These are phyloP conservation scores for Chelonus formosanus DNA, from an alignment of 2,888 invertebrate genomes.

Conservation along the genomic window DNA sequence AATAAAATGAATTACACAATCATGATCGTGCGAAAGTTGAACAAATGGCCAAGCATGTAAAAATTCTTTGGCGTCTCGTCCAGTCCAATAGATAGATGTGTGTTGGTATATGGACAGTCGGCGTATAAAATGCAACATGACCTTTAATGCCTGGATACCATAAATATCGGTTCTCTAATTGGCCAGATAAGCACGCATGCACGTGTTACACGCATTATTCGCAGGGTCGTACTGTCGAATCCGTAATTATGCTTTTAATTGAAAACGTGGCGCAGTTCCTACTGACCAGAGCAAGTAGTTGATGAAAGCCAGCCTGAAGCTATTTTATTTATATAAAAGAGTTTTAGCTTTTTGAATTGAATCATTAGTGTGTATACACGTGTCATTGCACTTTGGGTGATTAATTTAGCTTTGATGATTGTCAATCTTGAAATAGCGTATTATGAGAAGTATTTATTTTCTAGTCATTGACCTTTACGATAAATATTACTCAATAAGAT, in stretches of 20 bases:
- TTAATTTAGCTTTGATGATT: too few species aligned
- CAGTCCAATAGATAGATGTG: constrained; percentile 1
- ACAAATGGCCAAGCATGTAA: constrained; percentile 11
- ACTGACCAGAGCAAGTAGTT: constrained; percentile 10
- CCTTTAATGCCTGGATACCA: constrained; percentile 50
- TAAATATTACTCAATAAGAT: too few species aligned
- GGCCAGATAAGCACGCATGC: constrained; percentile 48
- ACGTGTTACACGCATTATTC: constrained; percentile 46
- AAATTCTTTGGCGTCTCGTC: constrained; percentile 9
- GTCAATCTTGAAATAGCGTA: too few species aligned
- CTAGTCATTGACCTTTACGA: too few species aligned
- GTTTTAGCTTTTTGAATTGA: too few species aligned
- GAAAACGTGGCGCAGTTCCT: constrained; percentile 48
- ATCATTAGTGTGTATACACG: too few species aligned
- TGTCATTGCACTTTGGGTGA: too few species aligned
- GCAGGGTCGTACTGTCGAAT: constrained; percentile 48
- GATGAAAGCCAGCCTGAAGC: constrained; percentile 5
- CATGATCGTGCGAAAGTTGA: constrained; percentile 14
- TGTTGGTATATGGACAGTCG: background rate
- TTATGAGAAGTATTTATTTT: too few species aligned
- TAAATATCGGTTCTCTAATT: constrained; percentile 58
- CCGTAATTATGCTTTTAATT: constrained; percentile 60
- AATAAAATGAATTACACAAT: constrained; percentile 29
- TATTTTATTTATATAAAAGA: too few species aligned
- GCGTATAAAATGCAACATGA: constrained; percentile 39